A percentile compares a stretch with the other conserved stretches of the same genome.
Evolutionary conservation across 2,888 invertebrate genomes (phyloP).

Genomic region (Drosophila prolongata): DNA sequence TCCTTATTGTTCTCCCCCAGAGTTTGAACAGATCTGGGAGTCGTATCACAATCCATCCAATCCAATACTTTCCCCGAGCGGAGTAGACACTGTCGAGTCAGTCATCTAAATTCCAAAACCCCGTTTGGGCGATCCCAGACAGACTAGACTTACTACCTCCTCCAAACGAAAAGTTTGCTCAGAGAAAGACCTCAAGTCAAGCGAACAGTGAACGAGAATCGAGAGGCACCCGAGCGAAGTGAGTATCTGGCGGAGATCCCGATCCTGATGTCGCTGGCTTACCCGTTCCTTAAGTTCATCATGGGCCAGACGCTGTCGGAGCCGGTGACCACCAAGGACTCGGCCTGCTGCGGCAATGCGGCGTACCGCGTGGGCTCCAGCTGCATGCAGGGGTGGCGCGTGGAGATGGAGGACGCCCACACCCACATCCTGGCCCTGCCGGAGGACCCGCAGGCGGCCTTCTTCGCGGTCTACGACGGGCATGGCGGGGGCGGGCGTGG

Average conservation of each 20-base stretch:
- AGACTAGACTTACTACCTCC: neutral
- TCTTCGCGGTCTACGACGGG: slow-evolving; percentile 96
- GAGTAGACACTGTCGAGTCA: slow-evolving; percentile 47
- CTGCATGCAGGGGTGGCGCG: slow-evolving; percentile 99
- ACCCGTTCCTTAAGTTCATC: slow-evolving; percentile 14
- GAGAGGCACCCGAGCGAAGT: slow-evolving; percentile 19
- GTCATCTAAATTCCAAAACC: slow-evolving; percentile 40
- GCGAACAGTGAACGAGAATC: neutral
- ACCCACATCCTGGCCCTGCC: slow-evolving; percentile 96
- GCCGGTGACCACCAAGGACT: slow-evolving; percentile 96
- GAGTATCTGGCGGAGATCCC: slow-evolving; percentile 16
- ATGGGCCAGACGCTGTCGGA: slow-evolving; percentile 99
- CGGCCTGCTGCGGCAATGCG: slow-evolving; percentile 91
- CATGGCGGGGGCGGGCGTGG: slow-evolving; percentile 93
- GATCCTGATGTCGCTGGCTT: neutral
- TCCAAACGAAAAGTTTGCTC: too few species aligned
- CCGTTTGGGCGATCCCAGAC: slow-evolving; percentile 4
- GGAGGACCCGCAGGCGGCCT: slow-evolving; percentile 96
- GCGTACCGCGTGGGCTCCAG: slow-evolving; percentile 93
- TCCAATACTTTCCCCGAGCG: slow-evolving; percentile 3
- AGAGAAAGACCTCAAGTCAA: neutral
- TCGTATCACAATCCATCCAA: neutral
- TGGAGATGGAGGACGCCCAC: slow-evolving; percentile 99
- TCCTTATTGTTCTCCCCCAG: too few species aligned
- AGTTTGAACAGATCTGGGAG: neutral